These are phyloP conservation scores for Lasioglossum villosulum DNA, from an alignment of 2,888 invertebrate species.

Conservation along the genomic window DNA sequence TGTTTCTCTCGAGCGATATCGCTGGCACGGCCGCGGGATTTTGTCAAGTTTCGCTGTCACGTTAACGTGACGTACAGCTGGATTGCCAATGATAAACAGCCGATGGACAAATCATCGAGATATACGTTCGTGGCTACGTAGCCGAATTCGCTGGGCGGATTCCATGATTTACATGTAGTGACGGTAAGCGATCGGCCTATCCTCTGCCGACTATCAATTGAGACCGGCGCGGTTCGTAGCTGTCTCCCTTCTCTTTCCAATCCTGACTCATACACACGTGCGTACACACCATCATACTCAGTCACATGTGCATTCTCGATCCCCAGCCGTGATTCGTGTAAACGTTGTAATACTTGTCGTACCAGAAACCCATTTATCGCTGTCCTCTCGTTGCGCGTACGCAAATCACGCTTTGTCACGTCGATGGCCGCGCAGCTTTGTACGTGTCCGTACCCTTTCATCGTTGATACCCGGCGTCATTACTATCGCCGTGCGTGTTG, in stretches of 20 bases:
- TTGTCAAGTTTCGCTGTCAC: slow-evolving; percentile 60
- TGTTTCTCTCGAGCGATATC: background rate
- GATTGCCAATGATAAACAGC: slow-evolving; percentile 72
- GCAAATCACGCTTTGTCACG: slow-evolving; percentile 56
- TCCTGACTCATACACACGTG: background rate
- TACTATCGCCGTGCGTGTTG: slow-evolving; percentile 31
- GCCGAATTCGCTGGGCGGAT: slow-evolving; percentile 63
- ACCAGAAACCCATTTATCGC: slow-evolving; percentile 59
- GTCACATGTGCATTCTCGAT: background rate
- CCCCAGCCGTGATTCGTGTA: slow-evolving; percentile 59
- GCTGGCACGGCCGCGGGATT: slow-evolving; percentile 21
- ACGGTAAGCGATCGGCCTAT: slow-evolving; percentile 52
- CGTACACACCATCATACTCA: background rate
- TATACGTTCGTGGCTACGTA: slow-evolving; percentile 62
- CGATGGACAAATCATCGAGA: slow-evolving; percentile 75
- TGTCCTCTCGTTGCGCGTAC: slow-evolving; percentile 43
- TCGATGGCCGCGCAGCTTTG: slow-evolving; percentile 45
- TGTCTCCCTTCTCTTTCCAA: background rate
- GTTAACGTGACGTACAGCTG: slow-evolving; percentile 61
- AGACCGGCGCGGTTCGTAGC: slow-evolving; percentile 40
- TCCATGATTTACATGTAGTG: slow-evolving; percentile 63
- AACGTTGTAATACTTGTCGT: slow-evolving; percentile 60
- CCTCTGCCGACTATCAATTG: slow-evolving; percentile 55
- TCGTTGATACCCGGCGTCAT: slow-evolving; percentile 36
- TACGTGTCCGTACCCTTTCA: slow-evolving; percentile 9